phyloP scores from a whole-genome alignment of 2,113 vertebrate species.

The Chaetops frenatus region DNA sequence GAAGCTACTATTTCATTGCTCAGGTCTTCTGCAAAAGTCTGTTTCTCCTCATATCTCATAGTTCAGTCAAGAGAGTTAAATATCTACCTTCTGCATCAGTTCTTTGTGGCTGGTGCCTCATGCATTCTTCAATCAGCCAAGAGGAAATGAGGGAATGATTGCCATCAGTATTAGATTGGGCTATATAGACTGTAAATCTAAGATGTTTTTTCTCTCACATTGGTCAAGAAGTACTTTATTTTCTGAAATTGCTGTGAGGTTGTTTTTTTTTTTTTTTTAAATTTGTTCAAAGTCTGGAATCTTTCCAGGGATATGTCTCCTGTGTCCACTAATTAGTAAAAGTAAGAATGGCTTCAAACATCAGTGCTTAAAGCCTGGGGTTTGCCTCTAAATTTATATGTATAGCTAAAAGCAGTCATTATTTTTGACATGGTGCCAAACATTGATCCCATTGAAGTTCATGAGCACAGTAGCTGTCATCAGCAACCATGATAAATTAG shows the following conservation, averaged over 20 bases:
- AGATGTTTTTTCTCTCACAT: not conserved
- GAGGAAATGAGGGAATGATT: not conserved
- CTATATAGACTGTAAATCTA: not conserved
- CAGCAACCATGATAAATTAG: not conserved
- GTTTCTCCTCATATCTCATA: not conserved
- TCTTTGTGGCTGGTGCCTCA: not conserved
- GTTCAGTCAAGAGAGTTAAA: not conserved
- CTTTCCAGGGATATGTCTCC: not conserved
- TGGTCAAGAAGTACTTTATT: not conserved
- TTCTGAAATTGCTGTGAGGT: not conserved
- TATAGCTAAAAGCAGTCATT: not conserved
- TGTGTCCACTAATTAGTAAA: not conserved
- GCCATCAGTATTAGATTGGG: not conserved
- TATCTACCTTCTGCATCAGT: not conserved
- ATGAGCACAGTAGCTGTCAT: not conserved
- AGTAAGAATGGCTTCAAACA: not conserved
- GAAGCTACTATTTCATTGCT: not conserved
- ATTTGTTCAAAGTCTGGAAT: not conserved
- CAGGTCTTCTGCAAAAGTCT: not conserved
- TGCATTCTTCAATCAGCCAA: not conserved
- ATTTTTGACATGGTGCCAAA: not conserved
- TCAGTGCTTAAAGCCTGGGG: not conserved
- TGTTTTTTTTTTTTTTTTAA: not conserved
- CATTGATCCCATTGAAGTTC: not conserved
- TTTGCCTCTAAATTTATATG: not conserved